Percentiles rank a stretch among this genome's conserved stretches.
phyloP scores from a whole-genome alignment of 2,113 vertebrate genomes.

The Barnardius zonarius region DNA sequence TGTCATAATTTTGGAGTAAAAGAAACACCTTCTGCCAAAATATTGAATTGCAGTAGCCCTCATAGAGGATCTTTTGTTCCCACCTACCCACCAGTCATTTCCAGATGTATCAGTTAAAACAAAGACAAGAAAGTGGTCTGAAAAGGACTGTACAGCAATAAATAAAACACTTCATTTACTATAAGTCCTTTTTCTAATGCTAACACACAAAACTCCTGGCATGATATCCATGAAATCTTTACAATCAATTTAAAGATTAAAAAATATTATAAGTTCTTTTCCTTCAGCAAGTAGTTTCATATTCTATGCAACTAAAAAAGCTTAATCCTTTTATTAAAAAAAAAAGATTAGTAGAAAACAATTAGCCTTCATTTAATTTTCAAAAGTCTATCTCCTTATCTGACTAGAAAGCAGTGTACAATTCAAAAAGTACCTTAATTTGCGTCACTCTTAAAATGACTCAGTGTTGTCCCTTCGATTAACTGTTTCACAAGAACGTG shows the following conservation, averaged over 20 bases:
- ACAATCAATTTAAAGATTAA: neutral
- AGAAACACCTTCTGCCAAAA: neutral
- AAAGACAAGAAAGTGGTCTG: neutral
- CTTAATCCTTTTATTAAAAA: neutral
- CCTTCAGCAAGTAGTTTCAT: neutral
- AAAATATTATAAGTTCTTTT: neutral
- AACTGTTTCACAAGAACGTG: neutral
- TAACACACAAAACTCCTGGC: neutral
- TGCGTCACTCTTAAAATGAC: neutral
- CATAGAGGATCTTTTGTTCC: neutral
- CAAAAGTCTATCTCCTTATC: neutral
- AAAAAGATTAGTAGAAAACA: neutral
- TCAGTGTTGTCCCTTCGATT: neutral
- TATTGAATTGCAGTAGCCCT: neutral
- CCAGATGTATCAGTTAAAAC: neutral
- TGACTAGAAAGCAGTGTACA: neutral
- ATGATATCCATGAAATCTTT: neutral
- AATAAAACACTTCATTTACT: neutral
- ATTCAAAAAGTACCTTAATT: neutral
- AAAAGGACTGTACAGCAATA: neutral
- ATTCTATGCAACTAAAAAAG: neutral
- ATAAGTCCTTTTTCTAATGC: neutral
- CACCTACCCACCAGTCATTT: neutral
- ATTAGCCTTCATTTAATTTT: neutral
- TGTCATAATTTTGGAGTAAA: neutral